Conservation (phyloP, 2,888 invertebrate genomes). For the Ectropis crepuscularia region DNA sequence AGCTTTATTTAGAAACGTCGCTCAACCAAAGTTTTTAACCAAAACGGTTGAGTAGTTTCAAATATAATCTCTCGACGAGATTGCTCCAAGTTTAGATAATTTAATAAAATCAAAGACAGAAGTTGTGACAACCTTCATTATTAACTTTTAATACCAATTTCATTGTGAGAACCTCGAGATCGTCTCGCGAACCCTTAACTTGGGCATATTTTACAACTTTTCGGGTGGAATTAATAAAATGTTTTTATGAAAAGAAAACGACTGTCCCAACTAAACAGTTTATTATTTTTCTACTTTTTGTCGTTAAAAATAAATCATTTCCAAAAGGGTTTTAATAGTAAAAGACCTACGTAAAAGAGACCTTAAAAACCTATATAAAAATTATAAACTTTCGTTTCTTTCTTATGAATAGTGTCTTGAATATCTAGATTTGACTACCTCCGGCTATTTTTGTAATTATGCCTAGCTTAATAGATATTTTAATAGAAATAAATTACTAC, state of each 20-base stretch:
- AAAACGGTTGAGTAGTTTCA: conserved; percentile 33
- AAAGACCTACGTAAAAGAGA: neutral
- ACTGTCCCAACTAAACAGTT: conserved; percentile 4
- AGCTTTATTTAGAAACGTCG: conserved; percentile 16
- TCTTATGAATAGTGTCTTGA: neutral
- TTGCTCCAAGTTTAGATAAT: conserved; percentile 42
- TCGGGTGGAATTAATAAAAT: conserved; percentile 39
- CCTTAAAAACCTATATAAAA: neutral
- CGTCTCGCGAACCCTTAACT: conserved; percentile 45
- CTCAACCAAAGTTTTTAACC: conserved; percentile 19
- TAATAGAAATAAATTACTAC: conserved; percentile 2
- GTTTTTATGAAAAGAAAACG: conserved; percentile 24
- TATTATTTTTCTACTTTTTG: conserved; percentile 3
- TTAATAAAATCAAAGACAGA: conserved; percentile 52
- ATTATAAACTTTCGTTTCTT: conserved; percentile 7
- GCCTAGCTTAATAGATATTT: conserved; percentile 3
- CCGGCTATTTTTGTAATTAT: conserved; percentile 2
- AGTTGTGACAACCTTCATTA: conserved; percentile 49
- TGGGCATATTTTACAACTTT: conserved; percentile 47
- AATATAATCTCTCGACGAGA: conserved; percentile 40
- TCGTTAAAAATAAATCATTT: neutral
- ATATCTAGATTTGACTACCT: conserved; percentile 2
- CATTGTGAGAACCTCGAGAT: conserved; percentile 46
- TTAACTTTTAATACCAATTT: conserved; percentile 56
- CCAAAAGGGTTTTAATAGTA: neutral